Conservation (phyloP, 2,888 invertebrate species). For the Gastrophysa polygoni region DNA sequence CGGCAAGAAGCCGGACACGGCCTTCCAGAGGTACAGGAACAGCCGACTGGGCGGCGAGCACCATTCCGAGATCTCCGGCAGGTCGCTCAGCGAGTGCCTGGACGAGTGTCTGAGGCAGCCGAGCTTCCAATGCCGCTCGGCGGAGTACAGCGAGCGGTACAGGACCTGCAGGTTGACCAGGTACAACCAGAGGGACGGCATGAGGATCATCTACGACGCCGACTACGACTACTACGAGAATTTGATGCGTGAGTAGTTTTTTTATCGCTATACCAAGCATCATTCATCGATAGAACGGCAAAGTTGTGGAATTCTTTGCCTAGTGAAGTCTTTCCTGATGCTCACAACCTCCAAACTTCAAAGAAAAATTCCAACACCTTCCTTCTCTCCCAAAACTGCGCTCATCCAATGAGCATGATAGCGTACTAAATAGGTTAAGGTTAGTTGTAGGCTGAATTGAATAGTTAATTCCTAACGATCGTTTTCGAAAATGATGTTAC, state of each 20-base stretch:
- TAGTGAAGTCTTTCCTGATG: too few species aligned
- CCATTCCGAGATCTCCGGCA: slow-evolving; percentile 87
- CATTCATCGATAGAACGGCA: too few species aligned
- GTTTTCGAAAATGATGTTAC: too few species aligned
- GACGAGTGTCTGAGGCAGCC: slow-evolving; percentile 89
- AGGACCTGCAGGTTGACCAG: slow-evolving; percentile 83
- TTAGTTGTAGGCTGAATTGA: too few species aligned
- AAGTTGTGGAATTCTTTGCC: too few species aligned
- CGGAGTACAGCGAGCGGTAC: slow-evolving; percentile 86
- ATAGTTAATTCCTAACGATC: too few species aligned
- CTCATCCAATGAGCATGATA: too few species aligned
- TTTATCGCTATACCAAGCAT: too few species aligned
- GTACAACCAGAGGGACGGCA: slow-evolving; percentile 86
- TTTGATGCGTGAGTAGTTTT: slow-evolving; percentile 88
- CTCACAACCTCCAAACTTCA: too few species aligned
- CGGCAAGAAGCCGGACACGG: slow-evolving; percentile 81
- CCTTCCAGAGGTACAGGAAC: slow-evolving; percentile 86
- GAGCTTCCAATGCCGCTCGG: slow-evolving; percentile 88
- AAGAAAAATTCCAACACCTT: too few species aligned
- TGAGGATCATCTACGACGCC: slow-evolving; percentile 87
- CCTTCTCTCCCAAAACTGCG: too few species aligned
- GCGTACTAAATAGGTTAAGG: too few species aligned
- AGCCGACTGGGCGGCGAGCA: slow-evolving; percentile 86
- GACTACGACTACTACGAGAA: slow-evolving; percentile 94
- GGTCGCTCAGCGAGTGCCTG: slow-evolving; percentile 86